Conservation (phyloP, 2,113 vertebrate genomes). For the Thryonomys swinderianus region DNA sequence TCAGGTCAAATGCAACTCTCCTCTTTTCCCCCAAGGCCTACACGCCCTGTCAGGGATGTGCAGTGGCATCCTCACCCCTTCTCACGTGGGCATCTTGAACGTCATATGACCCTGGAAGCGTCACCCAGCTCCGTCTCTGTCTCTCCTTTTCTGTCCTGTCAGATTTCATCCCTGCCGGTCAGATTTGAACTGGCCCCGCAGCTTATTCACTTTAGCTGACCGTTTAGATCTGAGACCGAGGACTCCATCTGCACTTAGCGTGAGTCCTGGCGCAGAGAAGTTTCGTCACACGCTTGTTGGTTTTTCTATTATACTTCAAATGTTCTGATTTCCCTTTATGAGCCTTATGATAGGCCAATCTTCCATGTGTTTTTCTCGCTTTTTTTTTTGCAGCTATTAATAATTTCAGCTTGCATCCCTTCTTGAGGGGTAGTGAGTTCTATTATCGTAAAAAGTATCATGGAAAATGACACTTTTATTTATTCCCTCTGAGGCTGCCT, state of each 20-base stretch:
- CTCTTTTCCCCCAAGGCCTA: background rate
- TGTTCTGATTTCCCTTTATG: background rate
- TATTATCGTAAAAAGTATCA: background rate
- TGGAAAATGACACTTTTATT: constrained; percentile 33
- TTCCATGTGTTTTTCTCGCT: background rate
- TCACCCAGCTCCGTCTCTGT: background rate
- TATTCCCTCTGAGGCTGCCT: background rate
- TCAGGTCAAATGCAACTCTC: background rate
- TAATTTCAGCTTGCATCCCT: background rate
- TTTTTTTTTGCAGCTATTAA: background rate
- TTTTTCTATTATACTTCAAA: background rate
- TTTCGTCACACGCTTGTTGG: background rate
- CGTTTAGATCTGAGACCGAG: background rate
- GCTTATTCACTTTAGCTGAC: background rate
- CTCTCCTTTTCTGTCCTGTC: background rate
- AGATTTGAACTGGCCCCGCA: background rate
- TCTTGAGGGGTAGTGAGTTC: background rate
- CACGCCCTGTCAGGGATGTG: background rate
- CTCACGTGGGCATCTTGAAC: background rate
- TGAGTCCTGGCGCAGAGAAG: background rate
- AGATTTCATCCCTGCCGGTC: background rate
- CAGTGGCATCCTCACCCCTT: background rate
- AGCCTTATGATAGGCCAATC: no score
- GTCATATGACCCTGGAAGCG: background rate
- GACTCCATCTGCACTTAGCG: background rate